These are phyloP conservation scores for Strongylocentrotus purpuratus DNA, from an alignment of 35 echinoderm and acorn worm species.

Conservation along the genomic window DNA sequence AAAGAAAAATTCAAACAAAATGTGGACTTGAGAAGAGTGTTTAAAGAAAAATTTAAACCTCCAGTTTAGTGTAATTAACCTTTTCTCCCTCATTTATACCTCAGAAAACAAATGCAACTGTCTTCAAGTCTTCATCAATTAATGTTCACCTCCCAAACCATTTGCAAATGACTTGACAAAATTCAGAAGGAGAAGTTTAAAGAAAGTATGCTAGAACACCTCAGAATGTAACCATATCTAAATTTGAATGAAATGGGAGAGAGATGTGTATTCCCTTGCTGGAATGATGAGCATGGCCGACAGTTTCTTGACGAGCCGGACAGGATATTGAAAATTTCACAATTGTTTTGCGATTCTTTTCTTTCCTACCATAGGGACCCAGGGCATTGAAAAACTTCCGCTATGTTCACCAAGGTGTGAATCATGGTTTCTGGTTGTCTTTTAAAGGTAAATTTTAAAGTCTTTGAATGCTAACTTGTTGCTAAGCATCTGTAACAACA, in stretches of 20 bases:
- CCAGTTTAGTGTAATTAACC: too few species aligned
- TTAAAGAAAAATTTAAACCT: too few species aligned
- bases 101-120: too few species aligned
- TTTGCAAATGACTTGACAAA: background rate
- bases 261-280: background rate
- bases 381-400: conserved; percentile 1
- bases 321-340: background rate
- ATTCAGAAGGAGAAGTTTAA: background rate
- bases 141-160: background rate
- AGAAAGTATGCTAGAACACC: background rate
- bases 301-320: background rate
- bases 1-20: too few species aligned
- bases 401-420: conserved; percentile 12
- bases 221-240: background rate
- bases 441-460: background rate
- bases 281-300: background rate
- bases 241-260: background rate
- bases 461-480: background rate
- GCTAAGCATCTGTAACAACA: background rate
- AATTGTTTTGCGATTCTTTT: background rate
- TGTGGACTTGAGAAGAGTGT: too few species aligned
- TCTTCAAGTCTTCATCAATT: too few species aligned
- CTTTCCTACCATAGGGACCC: conserved; percentile 1
- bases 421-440: background rate
- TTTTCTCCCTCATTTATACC: too few species aligned